Base-by-base conservation (phyloP, 2,888 invertebrate species). In the Xylocampa areola region DNA sequence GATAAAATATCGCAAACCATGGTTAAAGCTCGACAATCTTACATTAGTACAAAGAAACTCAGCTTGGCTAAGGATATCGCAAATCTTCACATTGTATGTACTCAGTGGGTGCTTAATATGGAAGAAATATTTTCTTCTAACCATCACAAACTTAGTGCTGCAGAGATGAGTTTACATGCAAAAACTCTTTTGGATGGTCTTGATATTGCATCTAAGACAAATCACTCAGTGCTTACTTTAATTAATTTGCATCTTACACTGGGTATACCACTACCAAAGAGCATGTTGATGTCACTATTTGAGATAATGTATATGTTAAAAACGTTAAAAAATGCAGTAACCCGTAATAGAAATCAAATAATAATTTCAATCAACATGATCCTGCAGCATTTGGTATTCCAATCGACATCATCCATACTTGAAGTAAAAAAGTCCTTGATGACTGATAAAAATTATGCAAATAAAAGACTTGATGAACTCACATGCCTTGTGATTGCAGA, bases 231-330 rank as follows among this genome's bases (percentile, higher is more conserved):
- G 40, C 77, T 93, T 16, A 90, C 90, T 25, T 80, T 97, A 7
- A 95, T 96, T 47, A 96, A 96, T 81, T 89, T 97, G 19, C 97
- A 97, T 83, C 94, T 96, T 7, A 94, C 95, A 11, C 94, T 97
- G 41, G 95, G 96, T 19, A 95, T 96, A 76, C 97, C 98, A 2
- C 96, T 99, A 92, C 95, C 96, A 0, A 97, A 97, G 84, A 95
- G 95, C 27, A 95, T 96, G 30, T 95, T 98, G 8, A 93, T 97
- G 65, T 94, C 96, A 2, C 91, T 98, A 43, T 98, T 98, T 89
- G 96, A 96, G 78, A 94, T 98, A 17, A 94, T 98, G 50, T 98
- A 98, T 86, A 94, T 97, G 60, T 88, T 98, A 29, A 97, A 98
- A 90, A 95, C 96, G 23, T 94, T 98, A 65, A 96, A 96, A 80